Evolutionary conservation across 2,113 vertebrate genomes (phyloP).

Genomic region (Sakesphorus luctuosus): DNA sequence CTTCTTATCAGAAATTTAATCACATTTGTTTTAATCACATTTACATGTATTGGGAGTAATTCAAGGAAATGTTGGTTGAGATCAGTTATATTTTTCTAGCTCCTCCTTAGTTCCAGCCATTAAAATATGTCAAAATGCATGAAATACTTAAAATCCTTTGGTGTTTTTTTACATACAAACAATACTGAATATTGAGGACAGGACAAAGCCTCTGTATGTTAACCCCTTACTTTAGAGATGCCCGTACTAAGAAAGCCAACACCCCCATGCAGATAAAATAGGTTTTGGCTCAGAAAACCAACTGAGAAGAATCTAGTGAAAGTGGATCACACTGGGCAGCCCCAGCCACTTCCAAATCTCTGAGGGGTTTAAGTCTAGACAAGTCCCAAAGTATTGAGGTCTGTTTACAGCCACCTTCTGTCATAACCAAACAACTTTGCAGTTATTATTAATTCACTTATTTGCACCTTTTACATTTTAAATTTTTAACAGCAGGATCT

Average conservation of each 20-base stretch:
- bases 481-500: neutral
- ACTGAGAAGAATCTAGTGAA: neutral
- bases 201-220: neutral
- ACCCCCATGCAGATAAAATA: neutral
- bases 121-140: neutral
- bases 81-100: neutral
- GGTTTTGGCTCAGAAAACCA: neutral
- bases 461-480: neutral
- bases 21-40: too few species aligned
- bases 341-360: neutral
- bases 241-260: neutral
- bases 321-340: neutral
- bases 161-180: neutral
- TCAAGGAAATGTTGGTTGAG: neutral
- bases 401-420: fast-evolving
- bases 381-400: neutral
- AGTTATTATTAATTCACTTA: neutral
- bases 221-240: neutral
- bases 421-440: neutral
- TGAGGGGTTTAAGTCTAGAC: neutral
- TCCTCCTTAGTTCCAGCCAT: neutral
- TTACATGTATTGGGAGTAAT: neutral
- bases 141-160: neutral
- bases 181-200: neutral
- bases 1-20: neutral